phyloP scores from a whole-genome alignment of 53 echinoderm and acorn worm genomes.

The Luidia sarsii region DNA sequence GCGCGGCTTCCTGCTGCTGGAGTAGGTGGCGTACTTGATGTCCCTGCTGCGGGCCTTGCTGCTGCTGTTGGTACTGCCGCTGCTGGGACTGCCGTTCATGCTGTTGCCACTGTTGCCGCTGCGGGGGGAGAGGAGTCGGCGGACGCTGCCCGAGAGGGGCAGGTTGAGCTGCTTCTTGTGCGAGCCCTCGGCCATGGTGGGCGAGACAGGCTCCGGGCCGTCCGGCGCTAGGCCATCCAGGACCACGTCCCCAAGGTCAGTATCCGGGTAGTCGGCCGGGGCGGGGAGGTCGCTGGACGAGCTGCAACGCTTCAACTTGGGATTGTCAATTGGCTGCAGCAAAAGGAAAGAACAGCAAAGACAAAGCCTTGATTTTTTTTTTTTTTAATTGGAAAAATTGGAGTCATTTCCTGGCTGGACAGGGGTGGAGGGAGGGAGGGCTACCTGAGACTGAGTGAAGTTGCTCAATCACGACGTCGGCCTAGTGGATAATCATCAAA shows the following conservation, averaged over 20 bases:
- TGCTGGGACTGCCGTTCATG: too few species aligned
- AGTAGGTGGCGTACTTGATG: conserved; percentile 92
- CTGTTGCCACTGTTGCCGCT: too few species aligned
- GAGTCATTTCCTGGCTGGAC: too few species aligned
- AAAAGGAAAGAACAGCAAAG: too few species aligned
- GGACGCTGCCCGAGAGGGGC: conserved; percentile 69
- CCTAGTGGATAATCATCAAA: too few species aligned
- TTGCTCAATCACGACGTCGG: too few species aligned
- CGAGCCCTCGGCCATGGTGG: conserved; percentile 1
- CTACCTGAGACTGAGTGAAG: too few species aligned
- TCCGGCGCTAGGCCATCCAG: conserved; percentile 16
- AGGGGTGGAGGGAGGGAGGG: too few species aligned
- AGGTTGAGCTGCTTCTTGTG: conserved; percentile 29
- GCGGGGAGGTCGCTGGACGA: conserved; percentile 41
- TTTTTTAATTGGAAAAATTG: too few species aligned
- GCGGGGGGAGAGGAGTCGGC: conserved; percentile 67
- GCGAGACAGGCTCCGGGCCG: not conserved
- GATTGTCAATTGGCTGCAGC: conserved; percentile 67
- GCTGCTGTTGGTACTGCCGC: too few species aligned
- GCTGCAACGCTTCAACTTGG: conserved; percentile 68
- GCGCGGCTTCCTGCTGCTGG: conserved; percentile 59
- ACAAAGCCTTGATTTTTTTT: too few species aligned
- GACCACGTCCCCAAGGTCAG: conserved; percentile 32
- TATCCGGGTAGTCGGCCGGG: conserved; percentile 6
- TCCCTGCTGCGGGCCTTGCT: conserved; percentile 67